Evolutionary conservation across 2,113 vertebrate genomes (phyloP).

Genomic region (Channa argus): DNA sequence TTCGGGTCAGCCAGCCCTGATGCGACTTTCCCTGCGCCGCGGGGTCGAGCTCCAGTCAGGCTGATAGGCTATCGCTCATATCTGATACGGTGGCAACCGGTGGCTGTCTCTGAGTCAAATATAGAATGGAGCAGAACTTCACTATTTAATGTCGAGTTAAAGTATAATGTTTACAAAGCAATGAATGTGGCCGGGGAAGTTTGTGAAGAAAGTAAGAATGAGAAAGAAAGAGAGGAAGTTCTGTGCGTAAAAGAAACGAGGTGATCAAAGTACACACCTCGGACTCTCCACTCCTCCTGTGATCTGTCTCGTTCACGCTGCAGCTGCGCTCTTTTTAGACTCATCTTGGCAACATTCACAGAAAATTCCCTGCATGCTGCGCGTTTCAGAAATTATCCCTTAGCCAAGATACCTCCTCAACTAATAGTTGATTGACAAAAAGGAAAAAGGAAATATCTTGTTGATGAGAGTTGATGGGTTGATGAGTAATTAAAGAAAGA

Average conservation of each 20-base stretch:
- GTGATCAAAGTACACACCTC: slow-evolving; percentile 35
- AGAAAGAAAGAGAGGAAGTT: neutral
- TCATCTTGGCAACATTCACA: slow-evolving; percentile 3
- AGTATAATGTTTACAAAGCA: neutral
- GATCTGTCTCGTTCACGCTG: neutral
- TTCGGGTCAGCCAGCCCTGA: slow-evolving; percentile 17
- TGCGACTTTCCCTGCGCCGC: neutral
- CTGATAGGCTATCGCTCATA: slow-evolving; percentile 34
- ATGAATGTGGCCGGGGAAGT: neutral
- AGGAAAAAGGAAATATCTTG: neutral
- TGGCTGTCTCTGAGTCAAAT: neutral
- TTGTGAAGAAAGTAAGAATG: neutral
- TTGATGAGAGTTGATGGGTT: neutral
- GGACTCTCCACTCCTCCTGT: neutral
- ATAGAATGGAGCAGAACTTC: too few species aligned
- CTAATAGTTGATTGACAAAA: neutral
- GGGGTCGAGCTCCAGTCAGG: slow-evolving; percentile 5
- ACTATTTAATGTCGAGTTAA: neutral
- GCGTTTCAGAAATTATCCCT: slow-evolving; percentile 12
- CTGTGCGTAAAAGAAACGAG: slow-evolving; percentile 18
- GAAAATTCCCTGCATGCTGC: slow-evolving; percentile 15
- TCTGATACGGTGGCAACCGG: neutral
- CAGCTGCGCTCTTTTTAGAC: slow-evolving; percentile 1
- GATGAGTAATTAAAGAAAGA: neutral
- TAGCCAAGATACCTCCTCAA: neutral